A percentile compares a stretch with the other conserved stretches of the same genome.
phyloP scores from a whole-genome alignment of 2,113 vertebrate species.

The Nothoprocta perdicaria region DNA sequence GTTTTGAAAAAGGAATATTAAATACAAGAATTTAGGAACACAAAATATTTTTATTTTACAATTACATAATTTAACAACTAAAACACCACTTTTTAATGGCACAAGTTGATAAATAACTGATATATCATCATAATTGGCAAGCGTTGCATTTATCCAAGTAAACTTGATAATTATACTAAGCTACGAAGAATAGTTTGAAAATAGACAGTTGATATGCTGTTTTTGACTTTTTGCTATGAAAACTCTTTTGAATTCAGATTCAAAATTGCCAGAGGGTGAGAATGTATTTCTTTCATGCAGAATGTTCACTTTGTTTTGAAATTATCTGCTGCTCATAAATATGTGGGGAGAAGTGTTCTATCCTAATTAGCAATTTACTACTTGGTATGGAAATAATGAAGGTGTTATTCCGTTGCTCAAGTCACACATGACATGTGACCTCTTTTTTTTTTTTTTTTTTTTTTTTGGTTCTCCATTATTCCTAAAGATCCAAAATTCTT shows the following conservation, averaged over 20 bases:
- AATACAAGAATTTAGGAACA: not conserved
- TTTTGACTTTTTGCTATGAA: not conserved
- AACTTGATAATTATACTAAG: not conserved
- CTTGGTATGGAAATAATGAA: not conserved
- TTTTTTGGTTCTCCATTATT: not conserved
- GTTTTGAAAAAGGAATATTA: not conserved
- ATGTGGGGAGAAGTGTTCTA: not conserved
- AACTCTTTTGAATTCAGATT: not conserved
- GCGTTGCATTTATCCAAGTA: not conserved
- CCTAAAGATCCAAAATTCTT: slow-evolving; percentile 82
- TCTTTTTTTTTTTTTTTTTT: not conserved
- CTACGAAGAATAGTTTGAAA: not conserved
- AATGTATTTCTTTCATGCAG: not conserved
- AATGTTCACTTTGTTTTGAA: not conserved
- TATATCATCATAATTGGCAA: not conserved
- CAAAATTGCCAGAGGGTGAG: not conserved
- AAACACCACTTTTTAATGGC: not conserved
- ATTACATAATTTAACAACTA: not conserved
- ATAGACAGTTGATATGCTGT: not conserved
- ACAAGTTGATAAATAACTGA: not conserved
- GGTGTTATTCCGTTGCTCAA: not conserved
- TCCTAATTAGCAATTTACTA: not conserved
- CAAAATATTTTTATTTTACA: not conserved
- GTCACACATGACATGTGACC: not conserved
- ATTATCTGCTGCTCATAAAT: not conserved